Percentiles rank a stretch among this genome's conserved stretches.
phyloP scores from a whole-genome alignment of 2,888 invertebrate genomes.

The Cephonodes hylas region DNA sequence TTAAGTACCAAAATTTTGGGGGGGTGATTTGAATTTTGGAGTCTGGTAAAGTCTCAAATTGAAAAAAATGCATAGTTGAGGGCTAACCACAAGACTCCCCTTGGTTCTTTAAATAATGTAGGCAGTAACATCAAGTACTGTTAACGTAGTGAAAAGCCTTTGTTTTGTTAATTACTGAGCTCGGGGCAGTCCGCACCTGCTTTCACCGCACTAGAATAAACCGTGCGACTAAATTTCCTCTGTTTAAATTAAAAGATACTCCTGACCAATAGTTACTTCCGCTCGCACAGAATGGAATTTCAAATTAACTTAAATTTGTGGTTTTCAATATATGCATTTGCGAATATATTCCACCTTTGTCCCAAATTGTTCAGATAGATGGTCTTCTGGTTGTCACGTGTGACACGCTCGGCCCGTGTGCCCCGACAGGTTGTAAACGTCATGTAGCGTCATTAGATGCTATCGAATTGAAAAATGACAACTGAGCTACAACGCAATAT shows the following conservation, averaged over 20 bases:
- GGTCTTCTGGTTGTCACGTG: not conserved
- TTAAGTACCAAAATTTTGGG: not conserved
- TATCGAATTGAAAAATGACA: not conserved
- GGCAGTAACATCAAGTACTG: conserved; percentile 60
- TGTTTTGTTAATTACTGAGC: conserved; percentile 73
- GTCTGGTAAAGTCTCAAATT: not conserved
- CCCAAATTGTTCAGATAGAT: not conserved
- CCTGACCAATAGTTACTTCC: conserved; percentile 55
- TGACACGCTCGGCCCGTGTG: not conserved
- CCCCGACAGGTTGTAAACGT: not conserved
- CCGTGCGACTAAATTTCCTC: conserved; percentile 60
- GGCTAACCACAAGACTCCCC: conserved; percentile 43
- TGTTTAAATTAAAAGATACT: conserved; percentile 65
- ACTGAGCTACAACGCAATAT: not conserved
- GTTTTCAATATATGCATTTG: conserved; percentile 30
- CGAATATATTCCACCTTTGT: conserved; percentile 18
- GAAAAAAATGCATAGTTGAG: conserved; percentile 11
- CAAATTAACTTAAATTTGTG: conserved; percentile 42
- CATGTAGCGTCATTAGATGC: not conserved
- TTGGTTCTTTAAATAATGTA: conserved; percentile 57
- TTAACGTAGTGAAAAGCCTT: conserved; percentile 65
- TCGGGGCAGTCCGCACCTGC: conserved; percentile 63
- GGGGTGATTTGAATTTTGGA: not conserved
- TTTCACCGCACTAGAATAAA: conserved; percentile 63
- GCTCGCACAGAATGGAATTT: conserved; percentile 36